These are phyloP conservation scores for Chymomyza fuscimana DNA, from an alignment of 2,888 invertebrate species.

Conservation along the genomic window DNA sequence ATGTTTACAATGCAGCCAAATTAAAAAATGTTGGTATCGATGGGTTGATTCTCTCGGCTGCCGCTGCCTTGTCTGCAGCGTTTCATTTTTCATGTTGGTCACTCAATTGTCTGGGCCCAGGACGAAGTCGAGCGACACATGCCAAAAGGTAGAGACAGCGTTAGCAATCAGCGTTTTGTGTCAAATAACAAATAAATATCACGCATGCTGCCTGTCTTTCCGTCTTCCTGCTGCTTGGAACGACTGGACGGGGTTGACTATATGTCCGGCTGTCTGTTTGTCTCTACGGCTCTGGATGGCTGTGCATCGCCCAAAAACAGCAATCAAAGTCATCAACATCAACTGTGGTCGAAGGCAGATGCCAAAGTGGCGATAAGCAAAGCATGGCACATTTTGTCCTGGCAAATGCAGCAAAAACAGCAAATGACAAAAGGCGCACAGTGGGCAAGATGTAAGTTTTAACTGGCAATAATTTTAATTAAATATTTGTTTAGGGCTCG, in stretches of 20 bases:
- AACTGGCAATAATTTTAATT: too few relatives aligned
- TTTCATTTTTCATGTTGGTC: slow-evolving; percentile 73
- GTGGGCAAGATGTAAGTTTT: not conserved
- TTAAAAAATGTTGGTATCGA: slow-evolving; percentile 60
- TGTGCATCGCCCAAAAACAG: slow-evolving; percentile 56
- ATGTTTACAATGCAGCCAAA: slow-evolving; percentile 68
- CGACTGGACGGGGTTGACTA: not conserved
- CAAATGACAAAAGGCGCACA: not conserved
- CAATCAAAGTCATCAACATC: slow-evolving; percentile 66
- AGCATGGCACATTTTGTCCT: slow-evolving; percentile 49
- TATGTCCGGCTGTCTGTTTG: not conserved
- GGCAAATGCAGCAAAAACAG: slow-evolving; percentile 30
- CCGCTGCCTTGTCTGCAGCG: slow-evolving; percentile 26
- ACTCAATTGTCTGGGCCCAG: slow-evolving; percentile 65
- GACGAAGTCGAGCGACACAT: slow-evolving; percentile 48
- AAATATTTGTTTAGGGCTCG: too few relatives aligned
- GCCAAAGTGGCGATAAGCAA: slow-evolving; percentile 57
- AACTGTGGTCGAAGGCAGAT: slow-evolving; percentile 50
- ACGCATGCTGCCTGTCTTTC: slow-evolving; percentile 52
- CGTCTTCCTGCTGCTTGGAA: not conserved
- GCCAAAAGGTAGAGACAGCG: slow-evolving; percentile 54
- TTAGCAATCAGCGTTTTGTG: slow-evolving; percentile 65
- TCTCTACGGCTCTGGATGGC: slow-evolving; percentile 12
- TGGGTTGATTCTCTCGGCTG: slow-evolving; percentile 30
- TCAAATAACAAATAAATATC: slow-evolving; percentile 76